These are phyloP conservation scores for Trichopria drosophilae DNA, from an alignment of 2,888 invertebrate genomes.

Conservation along the genomic window DNA sequence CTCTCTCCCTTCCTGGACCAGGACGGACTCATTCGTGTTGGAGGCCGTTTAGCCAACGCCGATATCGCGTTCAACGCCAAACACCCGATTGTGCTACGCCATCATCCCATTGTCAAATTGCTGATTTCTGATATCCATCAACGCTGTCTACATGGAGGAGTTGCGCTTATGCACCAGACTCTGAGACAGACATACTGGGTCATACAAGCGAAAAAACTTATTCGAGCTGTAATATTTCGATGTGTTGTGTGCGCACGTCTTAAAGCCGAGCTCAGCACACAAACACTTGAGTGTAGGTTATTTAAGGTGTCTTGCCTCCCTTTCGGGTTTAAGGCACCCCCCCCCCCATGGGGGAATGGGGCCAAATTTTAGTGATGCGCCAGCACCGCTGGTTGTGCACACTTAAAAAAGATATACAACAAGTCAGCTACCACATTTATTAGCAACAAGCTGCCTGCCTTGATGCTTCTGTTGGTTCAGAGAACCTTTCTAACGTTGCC, in stretches of 20 bases:
- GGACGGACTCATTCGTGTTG: constrained; percentile 4
- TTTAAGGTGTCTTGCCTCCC: constrained; percentile 37
- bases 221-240: constrained; percentile 10
- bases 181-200: constrained; percentile 27
- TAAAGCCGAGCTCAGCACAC: constrained; percentile 9
- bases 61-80: constrained; percentile 2
- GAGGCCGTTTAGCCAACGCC: constrained; percentile 16
- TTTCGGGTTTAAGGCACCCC: no score
- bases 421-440: no score
- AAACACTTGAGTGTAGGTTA: no score
- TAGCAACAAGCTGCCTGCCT: no score
- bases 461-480: no score
- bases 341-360: no score
- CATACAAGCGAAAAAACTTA: constrained; percentile 10
- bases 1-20: constrained; percentile 7
- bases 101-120: constrained; percentile 2
- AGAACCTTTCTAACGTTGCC: no score
- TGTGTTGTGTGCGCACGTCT: constrained; percentile 30
- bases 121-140: constrained; percentile 25
- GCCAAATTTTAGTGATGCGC: no score
- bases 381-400: no score
- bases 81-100: constrained; percentile 9
- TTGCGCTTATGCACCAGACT: constrained; percentile 10
- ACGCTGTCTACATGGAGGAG: constrained; percentile 20
- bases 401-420: no score